phyloP scores from a whole-genome alignment of 2,888 invertebrate species.

The Osmoderma eremita region DNA sequence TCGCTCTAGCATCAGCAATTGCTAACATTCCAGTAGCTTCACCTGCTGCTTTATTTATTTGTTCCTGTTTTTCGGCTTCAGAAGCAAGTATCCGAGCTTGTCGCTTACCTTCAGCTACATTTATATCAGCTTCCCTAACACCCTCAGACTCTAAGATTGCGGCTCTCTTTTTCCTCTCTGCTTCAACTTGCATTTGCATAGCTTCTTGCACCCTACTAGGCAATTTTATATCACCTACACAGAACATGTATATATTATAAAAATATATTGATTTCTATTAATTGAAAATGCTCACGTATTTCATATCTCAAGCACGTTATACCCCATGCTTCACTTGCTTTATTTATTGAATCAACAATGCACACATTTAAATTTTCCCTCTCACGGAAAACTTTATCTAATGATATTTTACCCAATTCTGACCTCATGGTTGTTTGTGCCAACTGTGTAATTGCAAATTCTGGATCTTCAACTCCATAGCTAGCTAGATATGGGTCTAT shows the following conservation, averaged over 20 bases:
- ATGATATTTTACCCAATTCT: slow-evolving; percentile 95
- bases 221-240: slow-evolving; percentile 84
- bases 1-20: slow-evolving; percentile 91
- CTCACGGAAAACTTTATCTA: slow-evolving; percentile 97
- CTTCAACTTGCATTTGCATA: slow-evolving; percentile 99
- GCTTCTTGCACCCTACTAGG: slow-evolving; percentile 95
- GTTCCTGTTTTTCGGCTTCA: slow-evolving; percentile 94
- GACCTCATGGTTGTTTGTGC: slow-evolving; percentile 99
- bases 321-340: slow-evolving; percentile 98
- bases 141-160: slow-evolving; percentile 98
- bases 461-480: slow-evolving; percentile 99
- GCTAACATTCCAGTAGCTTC: slow-evolving; percentile 92
- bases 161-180: slow-evolving; percentile 95
- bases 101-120: slow-evolving; percentile 96
- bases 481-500: slow-evolving; percentile 93
- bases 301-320: slow-evolving; percentile 95
- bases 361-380: slow-evolving; percentile 93
- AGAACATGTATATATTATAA: not conserved
- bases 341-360: slow-evolving; percentile 97
- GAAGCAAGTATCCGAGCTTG: slow-evolving; percentile 89
- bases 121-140: slow-evolving; percentile 89
- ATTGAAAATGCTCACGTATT: slow-evolving; percentile 75
- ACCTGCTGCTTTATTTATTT: slow-evolving; percentile 92
- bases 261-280: not conserved
- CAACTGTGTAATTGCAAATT: slow-evolving; percentile 98